Conservation (phyloP, 2,113 vertebrate genomes). For the Probosciger aterrimus region DNA sequence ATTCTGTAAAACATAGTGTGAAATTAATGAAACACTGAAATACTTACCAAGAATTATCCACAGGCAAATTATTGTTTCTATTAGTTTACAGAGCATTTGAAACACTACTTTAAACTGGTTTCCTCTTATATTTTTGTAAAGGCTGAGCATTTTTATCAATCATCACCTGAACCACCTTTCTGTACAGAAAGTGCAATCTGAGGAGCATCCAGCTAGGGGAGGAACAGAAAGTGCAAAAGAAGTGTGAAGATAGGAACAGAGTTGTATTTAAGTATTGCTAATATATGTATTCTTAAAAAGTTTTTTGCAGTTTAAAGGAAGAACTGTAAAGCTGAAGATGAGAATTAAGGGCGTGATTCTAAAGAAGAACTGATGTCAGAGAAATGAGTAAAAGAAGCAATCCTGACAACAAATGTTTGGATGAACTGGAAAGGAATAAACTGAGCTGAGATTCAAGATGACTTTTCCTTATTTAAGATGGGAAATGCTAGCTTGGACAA, state of each 20-base stretch:
- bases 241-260: not conserved
- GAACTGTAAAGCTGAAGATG: not conserved
- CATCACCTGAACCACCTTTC: not conserved
- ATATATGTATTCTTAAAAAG: not conserved
- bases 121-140: not conserved
- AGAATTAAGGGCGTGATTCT: not conserved
- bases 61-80: not conserved
- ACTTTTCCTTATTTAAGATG: not conserved
- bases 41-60: not conserved
- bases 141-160: not conserved
- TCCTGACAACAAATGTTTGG: not conserved
- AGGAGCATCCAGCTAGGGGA: not conserved
- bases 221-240: not conserved
- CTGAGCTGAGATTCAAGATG: not conserved
- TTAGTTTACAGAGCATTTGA: not conserved
- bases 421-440: not conserved
- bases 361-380: not conserved
- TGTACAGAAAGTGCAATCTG: not conserved
- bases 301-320: not conserved
- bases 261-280: not conserved
- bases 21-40: not conserved
- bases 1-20: conserved; percentile 76
- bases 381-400: not conserved
- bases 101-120: not conserved
- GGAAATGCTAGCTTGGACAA: not conserved